Conservation (phyloP, 2,888 invertebrate species). For the Sinohyriopsis cumingii region DNA sequence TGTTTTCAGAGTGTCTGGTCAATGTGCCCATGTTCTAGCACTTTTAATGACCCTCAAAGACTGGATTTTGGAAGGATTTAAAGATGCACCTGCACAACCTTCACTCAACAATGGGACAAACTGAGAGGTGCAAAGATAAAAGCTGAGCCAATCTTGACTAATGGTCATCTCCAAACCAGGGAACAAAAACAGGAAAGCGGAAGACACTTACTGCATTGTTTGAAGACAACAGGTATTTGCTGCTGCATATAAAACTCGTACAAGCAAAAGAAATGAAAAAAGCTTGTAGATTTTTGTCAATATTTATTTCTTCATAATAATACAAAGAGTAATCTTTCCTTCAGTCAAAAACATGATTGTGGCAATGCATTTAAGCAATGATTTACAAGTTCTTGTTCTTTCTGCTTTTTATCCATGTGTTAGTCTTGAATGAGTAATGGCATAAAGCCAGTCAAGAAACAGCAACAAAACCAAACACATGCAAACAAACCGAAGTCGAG, state of each 20-base stretch:
- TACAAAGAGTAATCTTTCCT: too few species aligned
- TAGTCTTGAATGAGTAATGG: too few species aligned
- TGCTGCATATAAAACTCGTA: too few species aligned
- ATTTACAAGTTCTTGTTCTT: too few species aligned
- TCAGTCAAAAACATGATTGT: too few species aligned
- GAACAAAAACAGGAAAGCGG: constrained; percentile 12
- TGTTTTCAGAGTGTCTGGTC: background rate
- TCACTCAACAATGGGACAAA: constrained; percentile 15
- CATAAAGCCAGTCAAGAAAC: too few species aligned
- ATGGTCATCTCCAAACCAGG: constrained; percentile 16
- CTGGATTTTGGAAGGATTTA: constrained; percentile 9
- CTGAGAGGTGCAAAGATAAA: background rate
- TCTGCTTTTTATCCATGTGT: too few species aligned
- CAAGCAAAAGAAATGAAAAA: too few species aligned
- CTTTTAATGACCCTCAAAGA: background rate
- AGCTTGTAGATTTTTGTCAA: too few species aligned
- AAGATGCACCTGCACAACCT: constrained; percentile 8
- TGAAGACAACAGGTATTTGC: constrained; percentile 10
- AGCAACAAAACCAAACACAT: constrained; percentile 10
- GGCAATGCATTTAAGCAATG: too few species aligned
- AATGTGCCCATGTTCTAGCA: constrained; percentile 14
- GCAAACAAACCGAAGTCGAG: constrained; percentile 10
- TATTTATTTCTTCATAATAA: too few species aligned
- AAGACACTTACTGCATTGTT: constrained; percentile 13
- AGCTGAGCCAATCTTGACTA: constrained; percentile 17